phyloP scores from a whole-genome alignment of 2,113 vertebrate genomes.

The Dicaeum eximium region DNA sequence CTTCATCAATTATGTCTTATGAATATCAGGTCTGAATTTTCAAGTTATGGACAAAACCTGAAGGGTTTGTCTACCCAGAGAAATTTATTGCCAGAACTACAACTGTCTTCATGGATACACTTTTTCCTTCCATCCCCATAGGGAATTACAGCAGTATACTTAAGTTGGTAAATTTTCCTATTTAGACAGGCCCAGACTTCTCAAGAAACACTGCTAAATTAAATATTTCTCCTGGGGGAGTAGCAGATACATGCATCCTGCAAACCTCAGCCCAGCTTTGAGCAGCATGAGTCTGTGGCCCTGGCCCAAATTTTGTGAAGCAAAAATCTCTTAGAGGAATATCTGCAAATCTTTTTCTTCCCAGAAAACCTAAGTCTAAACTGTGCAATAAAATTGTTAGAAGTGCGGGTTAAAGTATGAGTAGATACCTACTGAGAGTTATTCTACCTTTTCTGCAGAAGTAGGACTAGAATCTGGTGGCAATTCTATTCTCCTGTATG shows the following conservation, averaged over 20 bases:
- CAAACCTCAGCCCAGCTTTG: background rate
- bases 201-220: conserved; percentile 19
- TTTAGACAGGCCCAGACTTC: conserved; percentile 27
- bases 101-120: background rate
- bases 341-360: background rate
- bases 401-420: background rate
- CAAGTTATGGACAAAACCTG: background rate
- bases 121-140: conserved; percentile 19
- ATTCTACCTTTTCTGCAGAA: background rate
- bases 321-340: background rate
- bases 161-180: conserved; percentile 21
- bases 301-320: background rate
- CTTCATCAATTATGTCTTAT: background rate
- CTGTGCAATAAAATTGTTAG: background rate
- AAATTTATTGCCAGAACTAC: conserved; percentile 40
- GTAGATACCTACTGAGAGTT: background rate
- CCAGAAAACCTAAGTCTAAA: background rate
- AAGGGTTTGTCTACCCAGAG: background rate
- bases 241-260: background rate
- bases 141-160: background rate
- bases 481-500: background rate
- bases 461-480: background rate
- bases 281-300: background rate
- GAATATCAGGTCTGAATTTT: conserved; percentile 23
- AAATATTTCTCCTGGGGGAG: conserved; percentile 5